These are phyloP conservation scores for Syngnathoides biaculeatus DNA, from an alignment of 2,113 vertebrate species.

Conservation along the genomic window DNA sequence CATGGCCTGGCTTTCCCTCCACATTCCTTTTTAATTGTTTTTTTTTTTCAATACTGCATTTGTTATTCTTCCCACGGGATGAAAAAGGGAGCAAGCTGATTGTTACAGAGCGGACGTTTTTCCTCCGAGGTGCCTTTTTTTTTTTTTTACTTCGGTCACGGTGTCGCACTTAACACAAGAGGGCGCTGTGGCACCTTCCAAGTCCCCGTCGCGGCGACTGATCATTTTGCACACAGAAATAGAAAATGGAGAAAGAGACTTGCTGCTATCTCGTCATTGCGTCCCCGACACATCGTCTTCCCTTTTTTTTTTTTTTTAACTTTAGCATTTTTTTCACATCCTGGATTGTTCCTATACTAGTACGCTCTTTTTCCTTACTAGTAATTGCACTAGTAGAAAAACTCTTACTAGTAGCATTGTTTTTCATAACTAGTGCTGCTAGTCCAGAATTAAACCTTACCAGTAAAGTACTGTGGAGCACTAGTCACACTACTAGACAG, in stretches of 20 bases:
- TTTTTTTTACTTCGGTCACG: constrained; percentile 63
- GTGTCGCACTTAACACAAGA: constrained; percentile 38
- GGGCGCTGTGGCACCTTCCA: background rate
- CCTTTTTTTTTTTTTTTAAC: background rate
- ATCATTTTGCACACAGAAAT: constrained; percentile 49
- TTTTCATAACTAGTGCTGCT: too few relatives aligned
- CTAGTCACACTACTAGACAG: too few relatives aligned
- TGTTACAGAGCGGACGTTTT: constrained; percentile 70
- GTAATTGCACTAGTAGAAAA: too few relatives aligned
- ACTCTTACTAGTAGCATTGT: too few relatives aligned
- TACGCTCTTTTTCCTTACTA: too few relatives aligned
- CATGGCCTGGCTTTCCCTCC: constrained; percentile 14
- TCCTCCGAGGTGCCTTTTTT: constrained; percentile 82
- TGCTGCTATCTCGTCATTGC: constrained; percentile 47
- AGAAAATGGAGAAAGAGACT: constrained; percentile 31
- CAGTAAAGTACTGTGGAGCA: too few relatives aligned
- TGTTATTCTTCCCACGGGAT: constrained; percentile 24
- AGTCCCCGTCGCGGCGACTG: background rate
- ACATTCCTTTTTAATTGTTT: constrained; percentile 42
- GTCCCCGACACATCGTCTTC: constrained; percentile 61
- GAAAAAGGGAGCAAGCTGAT: constrained; percentile 61
- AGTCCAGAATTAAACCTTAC: too few relatives aligned
- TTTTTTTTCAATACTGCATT: constrained; percentile 52
- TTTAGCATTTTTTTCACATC: too few relatives aligned
- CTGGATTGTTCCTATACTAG: too few relatives aligned